Conservation (phyloP, 2,797 vertebrate genomes). For the Silurus aristotelis region DNA sequence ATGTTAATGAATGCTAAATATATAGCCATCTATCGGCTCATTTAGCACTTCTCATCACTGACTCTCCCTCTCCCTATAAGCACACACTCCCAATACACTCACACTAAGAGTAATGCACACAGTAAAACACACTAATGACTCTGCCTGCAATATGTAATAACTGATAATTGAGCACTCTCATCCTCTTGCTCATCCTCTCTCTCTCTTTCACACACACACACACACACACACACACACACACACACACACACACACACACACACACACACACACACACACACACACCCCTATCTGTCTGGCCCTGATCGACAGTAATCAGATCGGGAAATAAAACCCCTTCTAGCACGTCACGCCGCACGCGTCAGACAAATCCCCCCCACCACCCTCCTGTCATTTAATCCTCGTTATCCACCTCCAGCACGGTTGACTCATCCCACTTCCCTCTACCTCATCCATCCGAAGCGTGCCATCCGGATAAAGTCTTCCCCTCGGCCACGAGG, state of each 20-base stretch:
- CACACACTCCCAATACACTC: slow-evolving; percentile 19
- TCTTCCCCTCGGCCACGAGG: slow-evolving; percentile 27
- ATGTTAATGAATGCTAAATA: slow-evolving; percentile 16
- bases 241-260: background rate
- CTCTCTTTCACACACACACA: slow-evolving; percentile 4
- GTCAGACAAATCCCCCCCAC: slow-evolving; percentile 46
- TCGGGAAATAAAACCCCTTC: slow-evolving; percentile 49
- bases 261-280: background rate
- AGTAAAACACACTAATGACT: slow-evolving; percentile 26
- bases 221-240: background rate
- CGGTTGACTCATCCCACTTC: slow-evolving; percentile 45
- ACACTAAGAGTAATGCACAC: background rate
- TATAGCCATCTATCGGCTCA: background rate
- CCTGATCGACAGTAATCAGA: slow-evolving; percentile 52
- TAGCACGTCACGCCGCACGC: slow-evolving; percentile 37
- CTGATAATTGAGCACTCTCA: slow-evolving; percentile 33
- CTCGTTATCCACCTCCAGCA: slow-evolving; percentile 49
- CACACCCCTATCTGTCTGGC: slow-evolving; percentile 39
- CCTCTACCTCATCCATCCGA: slow-evolving; percentile 35
- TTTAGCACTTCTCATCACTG: background rate
- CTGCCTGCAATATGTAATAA: slow-evolving; percentile 35
- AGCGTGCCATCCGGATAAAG: slow-evolving; percentile 32
- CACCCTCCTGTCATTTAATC: slow-evolving; percentile 51
- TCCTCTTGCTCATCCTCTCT: slow-evolving; percentile 12
- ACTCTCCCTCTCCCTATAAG: background rate